Percentiles rank a stretch among this genome's conserved stretches.
These are phyloP conservation scores for Triplophysa bombifrons DNA, from an alignment of 2,797 vertebrate species.

Conservation along the genomic window DNA sequence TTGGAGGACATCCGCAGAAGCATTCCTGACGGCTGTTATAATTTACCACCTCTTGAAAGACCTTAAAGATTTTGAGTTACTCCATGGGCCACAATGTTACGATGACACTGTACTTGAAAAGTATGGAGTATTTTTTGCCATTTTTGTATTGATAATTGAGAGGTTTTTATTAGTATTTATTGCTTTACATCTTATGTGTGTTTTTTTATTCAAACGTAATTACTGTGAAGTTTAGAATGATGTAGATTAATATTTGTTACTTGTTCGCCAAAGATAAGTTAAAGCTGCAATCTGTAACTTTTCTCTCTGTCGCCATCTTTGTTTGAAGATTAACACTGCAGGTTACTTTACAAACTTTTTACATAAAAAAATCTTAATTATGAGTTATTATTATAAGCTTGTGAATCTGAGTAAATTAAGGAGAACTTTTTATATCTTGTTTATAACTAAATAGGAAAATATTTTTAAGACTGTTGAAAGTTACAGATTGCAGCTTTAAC, in stretches of 20 bases:
- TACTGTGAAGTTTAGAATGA: slow-evolving; percentile 40
- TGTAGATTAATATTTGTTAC: slow-evolving; percentile 1
- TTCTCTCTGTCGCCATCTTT: too few relatives aligned
- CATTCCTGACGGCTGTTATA: slow-evolving; percentile 86
- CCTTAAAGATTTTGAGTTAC: slow-evolving; percentile 64
- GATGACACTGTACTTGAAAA: neutral
- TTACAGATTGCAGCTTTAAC: neutral
- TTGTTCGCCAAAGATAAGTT: neutral
- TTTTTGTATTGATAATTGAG: slow-evolving; percentile 23
- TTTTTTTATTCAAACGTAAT: slow-evolving; percentile 13
- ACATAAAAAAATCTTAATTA: neutral
- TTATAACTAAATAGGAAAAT: too few relatives aligned
- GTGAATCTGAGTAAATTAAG: too few relatives aligned
- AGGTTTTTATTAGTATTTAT: slow-evolving; percentile 37
- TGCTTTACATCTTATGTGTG: slow-evolving; percentile 33
- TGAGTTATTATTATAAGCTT: too few relatives aligned
- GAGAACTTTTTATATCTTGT: too few relatives aligned
- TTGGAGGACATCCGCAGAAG: slow-evolving; percentile 79
- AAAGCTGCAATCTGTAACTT: too few relatives aligned
- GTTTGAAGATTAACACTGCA: too few relatives aligned
- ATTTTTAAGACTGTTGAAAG: too few relatives aligned
- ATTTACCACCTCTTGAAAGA: slow-evolving; percentile 78
- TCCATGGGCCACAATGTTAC: neutral
- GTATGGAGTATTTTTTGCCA: neutral
- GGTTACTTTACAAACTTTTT: too few relatives aligned